A percentile compares a stretch with the other conserved stretches of the same genome.
These are phyloP conservation scores for Pseudobourletiella spinata DNA, from an alignment of 1,140 invertebrate genomes.

Conservation along the genomic window DNA sequence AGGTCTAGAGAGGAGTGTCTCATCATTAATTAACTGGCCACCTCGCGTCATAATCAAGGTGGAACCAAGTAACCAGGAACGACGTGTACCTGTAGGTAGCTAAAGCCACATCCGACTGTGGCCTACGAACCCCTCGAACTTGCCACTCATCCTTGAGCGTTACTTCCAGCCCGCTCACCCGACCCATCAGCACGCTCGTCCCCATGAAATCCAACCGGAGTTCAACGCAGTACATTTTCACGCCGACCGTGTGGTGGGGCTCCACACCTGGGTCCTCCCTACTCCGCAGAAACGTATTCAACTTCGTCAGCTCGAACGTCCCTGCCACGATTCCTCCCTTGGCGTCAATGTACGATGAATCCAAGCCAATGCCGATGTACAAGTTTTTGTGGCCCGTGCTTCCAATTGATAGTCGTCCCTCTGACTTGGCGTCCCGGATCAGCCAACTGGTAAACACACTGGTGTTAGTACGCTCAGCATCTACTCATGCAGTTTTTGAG, in stretches of 20 bases:
- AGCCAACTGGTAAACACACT: conserved; percentile 60
- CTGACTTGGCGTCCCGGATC: conserved; percentile 78
- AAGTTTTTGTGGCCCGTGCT: conserved; percentile 90
- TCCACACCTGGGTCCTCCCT: conserved; percentile 79
- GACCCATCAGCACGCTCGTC: conserved; percentile 69
- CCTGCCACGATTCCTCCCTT: conserved; percentile 94
- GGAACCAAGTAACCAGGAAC: too few relatives aligned
- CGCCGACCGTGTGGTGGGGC: conserved; percentile 77
- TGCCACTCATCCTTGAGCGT: conserved; percentile 77
- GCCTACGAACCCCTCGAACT: conserved; percentile 43
- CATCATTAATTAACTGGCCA: too few relatives aligned
- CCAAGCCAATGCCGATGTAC: conserved; percentile 76
- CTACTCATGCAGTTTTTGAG: background rate
- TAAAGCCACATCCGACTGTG: conserved; percentile 14
- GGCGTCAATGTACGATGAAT: conserved; percentile 82
- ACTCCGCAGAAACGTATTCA: conserved; percentile 76
- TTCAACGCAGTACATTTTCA: conserved; percentile 76
- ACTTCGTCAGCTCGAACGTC: conserved; percentile 78
- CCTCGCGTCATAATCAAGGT: too few relatives aligned
- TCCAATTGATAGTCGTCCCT: conserved; percentile 84
- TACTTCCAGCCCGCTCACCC: conserved; percentile 72
- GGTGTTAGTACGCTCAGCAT: background rate
- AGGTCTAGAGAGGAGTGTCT: conserved; percentile 48
- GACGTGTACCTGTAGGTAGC: conserved; percentile 32
- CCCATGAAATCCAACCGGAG: conserved; percentile 93